These are phyloP conservation scores for Phyllotreta cruciferae DNA, from an alignment of 2,888 invertebrate species.

Conservation along the genomic window DNA sequence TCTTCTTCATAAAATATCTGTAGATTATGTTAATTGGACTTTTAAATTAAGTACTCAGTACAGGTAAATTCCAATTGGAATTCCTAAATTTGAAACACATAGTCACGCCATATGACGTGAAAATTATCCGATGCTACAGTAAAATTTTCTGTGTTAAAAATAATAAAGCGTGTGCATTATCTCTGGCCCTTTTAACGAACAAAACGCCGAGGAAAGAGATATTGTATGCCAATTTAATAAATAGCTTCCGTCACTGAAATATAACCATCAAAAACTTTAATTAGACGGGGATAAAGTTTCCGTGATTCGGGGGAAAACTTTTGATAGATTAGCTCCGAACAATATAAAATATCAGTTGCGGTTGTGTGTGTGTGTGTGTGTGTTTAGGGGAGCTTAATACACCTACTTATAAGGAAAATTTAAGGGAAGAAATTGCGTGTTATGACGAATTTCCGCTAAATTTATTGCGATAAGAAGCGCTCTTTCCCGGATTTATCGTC, in stretches of 20 bases:
- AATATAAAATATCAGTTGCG: conserved; percentile 9
- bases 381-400: neutral
- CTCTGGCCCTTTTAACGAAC: neutral
- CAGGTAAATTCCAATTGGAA: no score
- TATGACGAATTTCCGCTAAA: conserved; percentile 14
- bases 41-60: no score
- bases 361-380: neutral
- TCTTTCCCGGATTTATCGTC: conserved; percentile 14
- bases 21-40: no score
- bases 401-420: conserved; percentile 9
- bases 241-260: conserved; percentile 8
- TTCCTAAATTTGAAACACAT: neutral
- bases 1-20: no score
- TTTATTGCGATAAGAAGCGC: conserved; percentile 8
- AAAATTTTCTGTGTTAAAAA: neutral
- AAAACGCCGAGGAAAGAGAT: conserved; percentile 7
- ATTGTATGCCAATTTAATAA: conserved; percentile 11
- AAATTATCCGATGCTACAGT: neutral
- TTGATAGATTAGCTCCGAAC: conserved; percentile 9
- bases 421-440: conserved; percentile 11
- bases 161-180: neutral
- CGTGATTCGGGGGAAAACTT: conserved; percentile 13
- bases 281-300: conserved; percentile 6
- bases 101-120: neutral
- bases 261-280: conserved; percentile 15